Evolutionary conservation across 2,113 vertebrate genomes (phyloP).

Genomic region (Jacana jacana): DNA sequence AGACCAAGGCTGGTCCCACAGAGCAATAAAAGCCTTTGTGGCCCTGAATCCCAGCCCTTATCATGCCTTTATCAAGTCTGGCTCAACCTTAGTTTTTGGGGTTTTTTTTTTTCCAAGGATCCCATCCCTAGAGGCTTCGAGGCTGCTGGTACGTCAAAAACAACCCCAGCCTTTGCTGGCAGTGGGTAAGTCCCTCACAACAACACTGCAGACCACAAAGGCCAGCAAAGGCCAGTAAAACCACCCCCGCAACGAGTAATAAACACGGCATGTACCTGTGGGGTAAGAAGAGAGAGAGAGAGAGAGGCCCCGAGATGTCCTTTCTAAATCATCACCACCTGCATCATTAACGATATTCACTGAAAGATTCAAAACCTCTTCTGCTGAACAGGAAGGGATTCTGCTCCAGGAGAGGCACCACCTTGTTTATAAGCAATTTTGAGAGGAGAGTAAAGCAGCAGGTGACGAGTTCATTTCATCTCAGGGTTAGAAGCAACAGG

Average conservation of each 20-base stretch:
- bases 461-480: not conserved
- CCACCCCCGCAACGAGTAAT: no score
- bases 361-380: not conserved
- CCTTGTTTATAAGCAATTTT: not conserved
- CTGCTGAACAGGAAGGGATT: not conserved
- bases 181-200: not conserved
- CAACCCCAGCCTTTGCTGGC: not conserved
- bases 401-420: not conserved
- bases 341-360: accelerated
- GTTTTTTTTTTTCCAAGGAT: not conserved
- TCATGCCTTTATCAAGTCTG: not conserved
- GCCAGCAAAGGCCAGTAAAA: no score
- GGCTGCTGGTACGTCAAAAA: not conserved
- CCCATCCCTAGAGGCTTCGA: not conserved
- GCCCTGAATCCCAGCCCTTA: not conserved
- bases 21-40: accelerated
- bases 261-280: no score
- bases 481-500: not conserved
- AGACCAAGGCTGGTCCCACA: not conserved
- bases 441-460: not conserved
- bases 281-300: not conserved
- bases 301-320: not conserved
- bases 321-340: not conserved
- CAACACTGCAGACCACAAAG: not conserved
- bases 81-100: not conserved